These are phyloP conservation scores for Cataglyphis rosenhaueri DNA, from an alignment of 2,888 invertebrate species.

Conservation along the genomic window DNA sequence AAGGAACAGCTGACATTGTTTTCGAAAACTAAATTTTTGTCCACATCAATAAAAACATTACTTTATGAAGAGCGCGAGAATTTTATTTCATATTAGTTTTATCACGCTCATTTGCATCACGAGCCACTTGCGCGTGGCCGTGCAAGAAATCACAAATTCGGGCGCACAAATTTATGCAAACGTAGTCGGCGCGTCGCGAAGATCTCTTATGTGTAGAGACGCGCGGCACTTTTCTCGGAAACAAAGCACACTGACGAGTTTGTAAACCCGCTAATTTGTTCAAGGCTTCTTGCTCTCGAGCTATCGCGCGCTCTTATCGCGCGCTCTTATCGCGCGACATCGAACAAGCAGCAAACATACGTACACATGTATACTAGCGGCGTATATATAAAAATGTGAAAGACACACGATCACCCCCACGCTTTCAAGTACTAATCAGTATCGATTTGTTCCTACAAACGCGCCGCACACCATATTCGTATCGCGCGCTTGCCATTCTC, in stretches of 20 bases:
- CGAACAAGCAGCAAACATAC: neutral
- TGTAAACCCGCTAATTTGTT: constrained; percentile 83
- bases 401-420: neutral
- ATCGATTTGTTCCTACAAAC: constrained; percentile 76
- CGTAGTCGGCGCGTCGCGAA: constrained; percentile 54
- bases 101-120: constrained; percentile 82
- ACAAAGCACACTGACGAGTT: constrained; percentile 79
- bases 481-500: constrained; percentile 23
- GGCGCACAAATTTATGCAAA: constrained; percentile 52
- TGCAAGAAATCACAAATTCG: constrained; percentile 69
- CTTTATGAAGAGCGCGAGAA: neutral
- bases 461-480: constrained; percentile 62
- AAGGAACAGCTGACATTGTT: neutral
- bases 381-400: constrained; percentile 61
- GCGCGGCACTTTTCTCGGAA: constrained; percentile 71
- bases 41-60: neutral
- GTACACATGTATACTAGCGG: neutral
- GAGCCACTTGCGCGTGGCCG: constrained; percentile 77
- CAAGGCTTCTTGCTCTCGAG: constrained; percentile 63
- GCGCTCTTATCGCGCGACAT: neutral
- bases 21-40: neutral
- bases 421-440: constrained; percentile 83
- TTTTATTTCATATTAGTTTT: constrained; percentile 64
- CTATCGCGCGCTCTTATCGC: neutral
- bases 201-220: constrained; percentile 62